Evolutionary conservation across 2,113 vertebrate genomes (phyloP).

Genomic region (Paramisgurnus dabryanus): DNA sequence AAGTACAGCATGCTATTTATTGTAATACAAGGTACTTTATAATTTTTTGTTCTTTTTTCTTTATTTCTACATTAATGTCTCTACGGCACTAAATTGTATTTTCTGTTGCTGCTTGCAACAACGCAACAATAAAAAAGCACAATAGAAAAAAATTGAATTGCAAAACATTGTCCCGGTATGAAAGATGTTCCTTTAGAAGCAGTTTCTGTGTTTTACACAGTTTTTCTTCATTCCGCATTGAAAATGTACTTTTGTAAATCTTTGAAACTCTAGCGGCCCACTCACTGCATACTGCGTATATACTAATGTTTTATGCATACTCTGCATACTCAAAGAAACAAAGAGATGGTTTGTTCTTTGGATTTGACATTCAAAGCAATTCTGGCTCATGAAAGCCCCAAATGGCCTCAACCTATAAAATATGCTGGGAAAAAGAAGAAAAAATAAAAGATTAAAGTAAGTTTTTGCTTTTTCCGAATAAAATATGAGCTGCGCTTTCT

Average conservation of each 20-base stretch:
- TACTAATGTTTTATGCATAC: constrained; percentile 10
- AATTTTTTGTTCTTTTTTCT: too few relatives aligned
- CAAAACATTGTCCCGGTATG: neutral
- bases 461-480: neutral
- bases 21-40: too few relatives aligned
- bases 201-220: neutral
- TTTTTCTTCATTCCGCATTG: neutral
- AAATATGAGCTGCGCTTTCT: too few relatives aligned
- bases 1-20: too few relatives aligned
- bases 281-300: neutral
- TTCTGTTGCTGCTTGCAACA: too few relatives aligned
- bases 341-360: constrained; percentile 1
- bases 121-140: too few relatives aligned
- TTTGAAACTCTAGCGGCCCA: neutral
- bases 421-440: neutral
- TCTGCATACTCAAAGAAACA: neutral
- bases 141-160: neutral
- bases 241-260: constrained; percentile 20
- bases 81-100: too few relatives aligned
- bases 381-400: neutral
- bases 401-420: neutral
- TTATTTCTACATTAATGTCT: too few relatives aligned
- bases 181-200: neutral
- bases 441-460: neutral
- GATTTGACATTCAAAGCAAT: constrained; percentile 20